phyloP scores from a whole-genome alignment of 2,797 vertebrate species.

The Decapterus maruadsi region DNA sequence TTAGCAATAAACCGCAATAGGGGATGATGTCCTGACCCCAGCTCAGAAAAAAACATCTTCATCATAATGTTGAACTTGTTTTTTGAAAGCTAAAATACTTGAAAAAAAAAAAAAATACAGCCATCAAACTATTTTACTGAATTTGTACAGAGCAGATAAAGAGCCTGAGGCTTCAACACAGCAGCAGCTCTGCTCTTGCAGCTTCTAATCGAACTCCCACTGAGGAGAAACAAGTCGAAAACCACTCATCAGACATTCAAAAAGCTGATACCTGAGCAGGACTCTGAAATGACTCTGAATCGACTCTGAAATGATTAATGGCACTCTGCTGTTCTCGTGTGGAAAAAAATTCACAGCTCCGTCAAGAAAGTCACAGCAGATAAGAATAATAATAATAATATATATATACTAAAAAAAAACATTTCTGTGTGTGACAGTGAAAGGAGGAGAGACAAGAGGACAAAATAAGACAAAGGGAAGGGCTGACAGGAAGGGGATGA shows the following conservation, averaged over 20 bases:
- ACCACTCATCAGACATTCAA: constrained; percentile 8
- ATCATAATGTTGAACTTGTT: background rate
- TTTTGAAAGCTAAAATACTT: background rate
- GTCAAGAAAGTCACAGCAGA: background rate
- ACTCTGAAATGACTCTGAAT: background rate
- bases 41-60: background rate
- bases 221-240: background rate
- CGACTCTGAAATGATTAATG: constrained; percentile 23
- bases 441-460: constrained; percentile 6
- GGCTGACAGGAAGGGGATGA: constrained; percentile 13
- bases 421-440: background rate
- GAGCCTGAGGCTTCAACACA: constrained; percentile 9
- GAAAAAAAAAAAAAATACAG: background rate
- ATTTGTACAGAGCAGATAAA: constrained; percentile 5
- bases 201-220: background rate
- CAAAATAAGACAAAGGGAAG: constrained; percentile 15
- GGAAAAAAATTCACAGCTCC: constrained; percentile 6
- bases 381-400: too few species aligned
- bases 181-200: background rate
- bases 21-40: too few species aligned
- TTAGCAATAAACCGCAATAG: too few species aligned
- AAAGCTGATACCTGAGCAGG: background rate
- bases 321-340: background rate
- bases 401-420: background rate
- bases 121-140: background rate